Percentiles rank a stretch among this genome's conserved stretches.
These are phyloP conservation scores for Galago senegalensis DNA, from an alignment of 2,797 vertebrate genomes.

Conservation along the genomic window DNA sequence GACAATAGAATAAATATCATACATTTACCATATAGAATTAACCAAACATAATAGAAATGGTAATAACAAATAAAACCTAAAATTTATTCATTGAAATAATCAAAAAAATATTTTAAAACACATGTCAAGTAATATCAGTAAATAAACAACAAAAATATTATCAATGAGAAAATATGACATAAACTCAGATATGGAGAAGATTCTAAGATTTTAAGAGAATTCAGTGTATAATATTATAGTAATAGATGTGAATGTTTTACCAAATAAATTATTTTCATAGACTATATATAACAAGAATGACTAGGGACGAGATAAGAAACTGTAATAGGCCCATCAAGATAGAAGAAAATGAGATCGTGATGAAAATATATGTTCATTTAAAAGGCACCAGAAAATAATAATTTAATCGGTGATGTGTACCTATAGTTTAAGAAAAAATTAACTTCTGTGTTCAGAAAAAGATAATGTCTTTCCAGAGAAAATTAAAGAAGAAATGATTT, in stretches of 20 bases:
- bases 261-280: neutral
- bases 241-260: neutral
- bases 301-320: neutral
- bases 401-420: neutral
- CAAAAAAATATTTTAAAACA: neutral
- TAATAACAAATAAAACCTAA: slow-evolving; percentile 27
- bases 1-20: no score
- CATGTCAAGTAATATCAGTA: neutral
- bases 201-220: slow-evolving; percentile 27
- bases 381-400: neutral
- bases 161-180: neutral
- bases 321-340: neutral
- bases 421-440: neutral
- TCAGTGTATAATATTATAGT: neutral
- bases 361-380: neutral
- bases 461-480: neutral
- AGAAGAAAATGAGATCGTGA: neutral
- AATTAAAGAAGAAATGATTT: neutral
- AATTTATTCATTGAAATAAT: slow-evolving; percentile 12
- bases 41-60: neutral
- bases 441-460: neutral
- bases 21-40: neutral
- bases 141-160: neutral
- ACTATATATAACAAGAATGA: neutral
- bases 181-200: neutral